phyloP scores from a whole-genome alignment of 2,888 invertebrate species.

The Cryptophagus acutangulus region DNA sequence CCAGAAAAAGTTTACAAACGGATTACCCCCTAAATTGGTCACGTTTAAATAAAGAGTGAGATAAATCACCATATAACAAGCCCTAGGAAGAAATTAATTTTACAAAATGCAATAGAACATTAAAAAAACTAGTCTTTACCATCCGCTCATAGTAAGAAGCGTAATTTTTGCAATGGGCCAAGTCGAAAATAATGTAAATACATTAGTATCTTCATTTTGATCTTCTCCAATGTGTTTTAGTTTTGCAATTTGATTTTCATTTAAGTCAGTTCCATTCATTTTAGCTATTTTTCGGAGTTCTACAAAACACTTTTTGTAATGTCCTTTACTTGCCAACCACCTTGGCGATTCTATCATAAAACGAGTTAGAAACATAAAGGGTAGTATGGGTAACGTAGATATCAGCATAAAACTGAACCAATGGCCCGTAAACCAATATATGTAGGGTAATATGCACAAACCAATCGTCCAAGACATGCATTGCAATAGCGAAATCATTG shows the following conservation, averaged over 20 bases:
- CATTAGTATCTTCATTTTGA: slow-evolving; percentile 44
- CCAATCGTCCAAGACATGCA: slow-evolving; percentile 53
- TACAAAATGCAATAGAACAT: too few species aligned
- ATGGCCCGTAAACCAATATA: slow-evolving; percentile 51
- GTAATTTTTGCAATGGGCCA: slow-evolving; percentile 55
- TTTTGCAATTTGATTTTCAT: slow-evolving; percentile 45
- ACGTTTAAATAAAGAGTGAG: slow-evolving; percentile 52
- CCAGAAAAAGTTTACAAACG: slow-evolving; percentile 60
- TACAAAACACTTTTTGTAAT: slow-evolving; percentile 48
- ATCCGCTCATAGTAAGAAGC: slow-evolving; percentile 51
- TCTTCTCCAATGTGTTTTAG: slow-evolving; percentile 29
- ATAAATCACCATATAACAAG: slow-evolving; percentile 47
- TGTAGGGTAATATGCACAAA: slow-evolving; percentile 49
- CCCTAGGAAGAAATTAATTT: slow-evolving; percentile 27
- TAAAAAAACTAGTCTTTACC: slow-evolving; percentile 49
- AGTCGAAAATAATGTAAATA: slow-evolving; percentile 53
- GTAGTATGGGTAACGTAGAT: slow-evolving; percentile 48
- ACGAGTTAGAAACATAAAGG: slow-evolving; percentile 47
- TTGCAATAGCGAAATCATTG: slow-evolving; percentile 51
- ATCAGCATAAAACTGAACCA: slow-evolving; percentile 51
- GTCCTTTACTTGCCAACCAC: slow-evolving; percentile 57
- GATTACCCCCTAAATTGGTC: slow-evolving; percentile 56
- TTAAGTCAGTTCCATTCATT: slow-evolving; percentile 51
- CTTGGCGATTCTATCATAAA: slow-evolving; percentile 61
- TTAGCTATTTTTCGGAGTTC: slow-evolving; percentile 54